Conservation (phyloP, 2,888 invertebrate genomes). For the Amphiduros pacificus region DNA sequence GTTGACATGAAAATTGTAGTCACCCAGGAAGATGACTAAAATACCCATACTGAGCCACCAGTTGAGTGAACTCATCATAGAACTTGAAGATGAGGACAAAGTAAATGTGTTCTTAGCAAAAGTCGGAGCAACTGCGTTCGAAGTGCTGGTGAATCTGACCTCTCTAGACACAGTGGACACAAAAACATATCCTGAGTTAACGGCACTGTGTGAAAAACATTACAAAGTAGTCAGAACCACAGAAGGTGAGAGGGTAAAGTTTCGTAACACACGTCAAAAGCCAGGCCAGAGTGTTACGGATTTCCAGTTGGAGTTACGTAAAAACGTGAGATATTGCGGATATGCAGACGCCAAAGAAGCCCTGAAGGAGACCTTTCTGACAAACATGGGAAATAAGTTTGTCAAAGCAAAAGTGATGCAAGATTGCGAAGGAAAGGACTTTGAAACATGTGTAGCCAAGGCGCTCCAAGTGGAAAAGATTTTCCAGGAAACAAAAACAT, state of each 20-base stretch:
- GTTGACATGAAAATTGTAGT: too few relatives aligned
- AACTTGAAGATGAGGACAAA: neutral
- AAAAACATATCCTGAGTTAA: neutral
- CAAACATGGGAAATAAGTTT: neutral
- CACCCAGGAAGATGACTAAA: too few relatives aligned
- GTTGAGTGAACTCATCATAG: too few relatives aligned
- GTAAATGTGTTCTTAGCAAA: conserved; percentile 1
- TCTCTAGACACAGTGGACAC: neutral
- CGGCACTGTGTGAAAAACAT: neutral
- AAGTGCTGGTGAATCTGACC: neutral
- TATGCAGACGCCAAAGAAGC: neutral
- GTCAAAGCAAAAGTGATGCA: neutral
- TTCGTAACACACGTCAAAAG: neutral
- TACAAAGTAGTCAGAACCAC: neutral
- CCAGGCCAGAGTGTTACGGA: neutral
- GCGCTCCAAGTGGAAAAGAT: neutral
- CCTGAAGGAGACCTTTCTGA: neutral
- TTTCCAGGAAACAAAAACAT: neutral
- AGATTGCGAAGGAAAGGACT: neutral
- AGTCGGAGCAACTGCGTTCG: neutral
- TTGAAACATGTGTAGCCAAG: neutral
- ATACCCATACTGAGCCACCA: too few relatives aligned
- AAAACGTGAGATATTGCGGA: neutral
- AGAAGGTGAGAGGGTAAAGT: neutral
- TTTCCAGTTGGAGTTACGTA: neutral